Evolutionary conservation across 2,113 vertebrate genomes (phyloP).

Genomic region (Tapirus terrestris): DNA sequence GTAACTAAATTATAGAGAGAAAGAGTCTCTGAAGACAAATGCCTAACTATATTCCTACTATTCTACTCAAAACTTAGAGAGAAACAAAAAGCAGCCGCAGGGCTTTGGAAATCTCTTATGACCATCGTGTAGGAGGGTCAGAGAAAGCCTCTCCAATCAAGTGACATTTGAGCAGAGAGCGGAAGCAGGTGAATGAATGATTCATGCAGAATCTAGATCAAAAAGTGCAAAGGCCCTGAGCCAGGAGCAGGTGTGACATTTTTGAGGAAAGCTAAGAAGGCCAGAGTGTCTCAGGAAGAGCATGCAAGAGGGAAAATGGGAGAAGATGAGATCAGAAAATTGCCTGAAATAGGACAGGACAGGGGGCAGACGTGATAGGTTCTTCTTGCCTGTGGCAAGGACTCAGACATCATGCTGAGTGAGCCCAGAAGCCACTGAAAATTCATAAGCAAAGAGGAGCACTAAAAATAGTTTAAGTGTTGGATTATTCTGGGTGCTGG

Average conservation of each 20-base stretch:
- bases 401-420: not conserved
- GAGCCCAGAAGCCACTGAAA: not conserved
- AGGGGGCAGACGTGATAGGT: rapidly evolving
- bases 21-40: not conserved
- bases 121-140: not conserved
- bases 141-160: not conserved
- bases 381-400: not conserved
- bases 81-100: not conserved
- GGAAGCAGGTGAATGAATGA: no score
- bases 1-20: not conserved
- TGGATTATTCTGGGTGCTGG: not conserved
- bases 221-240: not conserved
- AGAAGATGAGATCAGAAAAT: not conserved
- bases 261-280: not conserved
- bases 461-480: no score
- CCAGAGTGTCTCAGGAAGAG: not conserved
- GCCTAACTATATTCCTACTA: no score
- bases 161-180: not conserved
- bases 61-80: not conserved
- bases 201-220: not conserved
- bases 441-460: not conserved
- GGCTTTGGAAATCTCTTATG: not conserved
- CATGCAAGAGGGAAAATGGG: not conserved
- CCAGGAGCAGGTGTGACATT: not conserved
- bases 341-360: not conserved